Conservation (phyloP, 2,797 vertebrate genomes). For the Centroberyx gerrardi region DNA sequence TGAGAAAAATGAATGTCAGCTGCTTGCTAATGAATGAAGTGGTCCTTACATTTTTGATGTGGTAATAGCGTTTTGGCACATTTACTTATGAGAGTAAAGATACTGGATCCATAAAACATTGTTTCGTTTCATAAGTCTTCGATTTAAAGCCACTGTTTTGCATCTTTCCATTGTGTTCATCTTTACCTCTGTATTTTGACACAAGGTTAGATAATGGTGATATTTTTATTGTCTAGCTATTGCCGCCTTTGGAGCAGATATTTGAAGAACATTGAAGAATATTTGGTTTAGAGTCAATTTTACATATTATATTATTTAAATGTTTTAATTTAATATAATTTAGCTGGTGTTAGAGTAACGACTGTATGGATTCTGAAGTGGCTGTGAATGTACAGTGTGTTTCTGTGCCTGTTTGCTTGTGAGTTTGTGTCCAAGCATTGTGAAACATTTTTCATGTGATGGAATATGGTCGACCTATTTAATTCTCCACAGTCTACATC, state of each 20-base stretch:
- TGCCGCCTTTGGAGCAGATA: conserved; percentile 11
- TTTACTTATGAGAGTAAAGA: neutral
- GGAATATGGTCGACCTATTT: conserved; percentile 39
- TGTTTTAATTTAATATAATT: conserved; percentile 29
- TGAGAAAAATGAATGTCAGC: conserved; percentile 8
- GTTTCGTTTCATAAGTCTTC: neutral
- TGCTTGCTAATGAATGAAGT: neutral
- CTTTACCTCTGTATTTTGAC: neutral
- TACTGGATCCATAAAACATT: neutral
- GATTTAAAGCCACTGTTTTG: neutral
- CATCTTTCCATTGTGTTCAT: neutral
- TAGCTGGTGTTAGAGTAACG: conserved; percentile 25
- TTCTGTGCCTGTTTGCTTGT: conserved; percentile 8
- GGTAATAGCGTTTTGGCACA: neutral
- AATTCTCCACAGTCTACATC: neutral
- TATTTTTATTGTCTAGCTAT: conserved; percentile 8
- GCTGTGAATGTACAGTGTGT: conserved; percentile 23
- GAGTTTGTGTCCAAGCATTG: neutral
- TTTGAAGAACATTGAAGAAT: conserved; percentile 1
- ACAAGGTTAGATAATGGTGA: neutral
- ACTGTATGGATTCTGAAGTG: conserved; percentile 9
- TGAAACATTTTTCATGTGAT: neutral
- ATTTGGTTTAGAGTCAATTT: conserved; percentile 20
- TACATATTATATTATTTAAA: conserved; percentile 8
- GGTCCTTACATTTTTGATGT: neutral